Evolutionary conservation across 2,797 vertebrate species (phyloP).

Genomic region (Epinephelus malabaricus): DNA sequence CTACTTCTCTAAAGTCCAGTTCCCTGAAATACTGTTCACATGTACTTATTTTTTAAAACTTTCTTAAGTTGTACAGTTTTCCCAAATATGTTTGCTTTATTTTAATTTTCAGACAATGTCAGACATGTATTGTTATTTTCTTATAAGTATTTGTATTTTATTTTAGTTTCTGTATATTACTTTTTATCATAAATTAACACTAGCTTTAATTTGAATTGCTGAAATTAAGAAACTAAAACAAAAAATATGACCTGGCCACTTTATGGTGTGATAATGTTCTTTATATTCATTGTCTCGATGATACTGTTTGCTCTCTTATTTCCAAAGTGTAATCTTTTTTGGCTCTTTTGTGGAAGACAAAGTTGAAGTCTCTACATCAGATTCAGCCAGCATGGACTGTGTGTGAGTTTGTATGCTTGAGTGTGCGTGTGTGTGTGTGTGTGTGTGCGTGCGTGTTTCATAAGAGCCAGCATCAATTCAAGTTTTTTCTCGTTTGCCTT

Average conservation of each 20-base stretch:
- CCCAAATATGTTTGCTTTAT: slow-evolving; percentile 87
- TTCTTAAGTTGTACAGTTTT: slow-evolving; percentile 87
- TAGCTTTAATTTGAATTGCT: slow-evolving; percentile 93
- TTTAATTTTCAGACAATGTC: slow-evolving; percentile 88
- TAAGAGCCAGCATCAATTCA: slow-evolving; percentile 86
- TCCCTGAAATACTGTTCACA: slow-evolving; percentile 81
- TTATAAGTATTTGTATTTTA: slow-evolving; percentile 90
- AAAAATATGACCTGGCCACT: slow-evolving; percentile 87
- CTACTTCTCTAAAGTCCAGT: slow-evolving; percentile 81
- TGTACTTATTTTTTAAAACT: slow-evolving; percentile 76
- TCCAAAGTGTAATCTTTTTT: slow-evolving; percentile 86
- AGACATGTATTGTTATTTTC: slow-evolving; percentile 91
- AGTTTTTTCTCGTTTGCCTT: slow-evolving; percentile 68
- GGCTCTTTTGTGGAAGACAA: slow-evolving; percentile 79
- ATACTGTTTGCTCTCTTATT: slow-evolving; percentile 83
- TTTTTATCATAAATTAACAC: slow-evolving; percentile 93
- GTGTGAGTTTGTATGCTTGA: slow-evolving; percentile 58
- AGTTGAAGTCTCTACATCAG: slow-evolving; percentile 76
- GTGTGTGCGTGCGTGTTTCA: slow-evolving; percentile 63
- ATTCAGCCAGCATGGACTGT: slow-evolving; percentile 85
- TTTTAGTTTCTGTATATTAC: slow-evolving; percentile 92
- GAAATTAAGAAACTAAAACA: slow-evolving; percentile 80
- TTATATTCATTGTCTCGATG: slow-evolving; percentile 83
- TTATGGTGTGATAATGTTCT: slow-evolving; percentile 86
- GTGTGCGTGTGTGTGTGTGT: slow-evolving; percentile 56